phyloP scores from a whole-genome alignment of 2,888 invertebrate genomes.

The Eupithecia abbreviata region DNA sequence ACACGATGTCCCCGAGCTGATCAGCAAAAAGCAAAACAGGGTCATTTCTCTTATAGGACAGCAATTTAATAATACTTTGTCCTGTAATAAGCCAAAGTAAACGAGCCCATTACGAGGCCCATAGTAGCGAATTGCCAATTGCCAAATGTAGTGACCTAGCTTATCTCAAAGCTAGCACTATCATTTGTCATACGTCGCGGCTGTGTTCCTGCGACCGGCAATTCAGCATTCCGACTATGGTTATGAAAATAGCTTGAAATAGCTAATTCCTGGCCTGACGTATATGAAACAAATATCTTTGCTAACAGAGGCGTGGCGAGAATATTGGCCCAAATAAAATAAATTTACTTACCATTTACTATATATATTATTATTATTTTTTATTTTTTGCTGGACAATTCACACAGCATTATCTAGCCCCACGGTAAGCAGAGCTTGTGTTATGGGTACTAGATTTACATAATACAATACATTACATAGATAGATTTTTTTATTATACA shows the following conservation, averaged over 20 bases:
- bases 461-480: no score
- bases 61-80: not conserved
- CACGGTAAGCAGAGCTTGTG: no score
- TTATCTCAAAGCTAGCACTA: slow-evolving; percentile 50
- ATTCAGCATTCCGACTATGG: slow-evolving; percentile 33
- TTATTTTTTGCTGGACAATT: no score
- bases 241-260: slow-evolving; percentile 36
- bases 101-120: not conserved
- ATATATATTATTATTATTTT: no score
- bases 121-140: not conserved
- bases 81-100: not conserved
- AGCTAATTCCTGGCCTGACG: slow-evolving; percentile 17
- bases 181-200: slow-evolving; percentile 65
- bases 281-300: not conserved
- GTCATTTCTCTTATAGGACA: not conserved
- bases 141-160: slow-evolving; percentile 18
- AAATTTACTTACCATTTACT: not conserved
- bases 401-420: no score
- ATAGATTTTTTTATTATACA: no score
- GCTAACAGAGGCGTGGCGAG: not conserved
- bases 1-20: not conserved
- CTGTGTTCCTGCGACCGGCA: slow-evolving; percentile 48
- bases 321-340: not conserved
- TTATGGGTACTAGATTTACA: no score
- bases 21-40: not conserved